Evolutionary conservation across 2,888 invertebrate genomes (phyloP).

Genomic region (Sphecodes monilicornis): DNA sequence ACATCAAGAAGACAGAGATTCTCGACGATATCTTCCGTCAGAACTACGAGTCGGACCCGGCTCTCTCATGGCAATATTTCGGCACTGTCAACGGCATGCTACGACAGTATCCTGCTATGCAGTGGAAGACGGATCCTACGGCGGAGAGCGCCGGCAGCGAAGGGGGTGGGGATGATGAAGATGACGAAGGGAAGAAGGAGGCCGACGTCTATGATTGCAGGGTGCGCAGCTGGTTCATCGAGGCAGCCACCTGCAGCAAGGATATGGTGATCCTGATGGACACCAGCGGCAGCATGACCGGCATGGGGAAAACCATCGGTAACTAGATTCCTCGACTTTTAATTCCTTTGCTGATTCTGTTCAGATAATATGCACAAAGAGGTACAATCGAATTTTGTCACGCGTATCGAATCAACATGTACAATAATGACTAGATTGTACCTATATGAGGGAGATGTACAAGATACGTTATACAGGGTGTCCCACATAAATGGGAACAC

Average conservation of each 20-base stretch:
- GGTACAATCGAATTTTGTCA: not conserved
- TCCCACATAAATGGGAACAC: too few relatives aligned
- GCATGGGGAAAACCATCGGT: constrained; percentile 88
- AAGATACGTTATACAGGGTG: too few relatives aligned
- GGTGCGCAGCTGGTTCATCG: constrained; percentile 97
- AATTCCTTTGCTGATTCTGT: not conserved
- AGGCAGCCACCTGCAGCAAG: constrained; percentile 98
- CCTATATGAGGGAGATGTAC: too few relatives aligned
- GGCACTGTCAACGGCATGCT: constrained; percentile 97
- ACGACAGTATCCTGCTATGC: constrained; percentile 92
- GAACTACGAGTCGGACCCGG: constrained; percentile 94
- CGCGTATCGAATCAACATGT: not conserved
- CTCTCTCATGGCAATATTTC: constrained; percentile 98
- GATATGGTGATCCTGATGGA: constrained; percentile 98
- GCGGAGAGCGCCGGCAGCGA: constrained; percentile 19
- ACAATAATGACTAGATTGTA: too few relatives aligned
- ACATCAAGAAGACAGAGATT: constrained; percentile 96
- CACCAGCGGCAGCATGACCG: constrained; percentile 98
- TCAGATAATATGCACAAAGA: too few relatives aligned
- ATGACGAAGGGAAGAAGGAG: constrained; percentile 80
- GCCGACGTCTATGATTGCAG: constrained; percentile 96
- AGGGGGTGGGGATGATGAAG: constrained; percentile 78
- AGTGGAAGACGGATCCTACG: constrained; percentile 73
- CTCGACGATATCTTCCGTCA: constrained; percentile 93
- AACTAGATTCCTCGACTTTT: not conserved